Evolutionary conservation across 2,888 invertebrate species (phyloP).

Genomic region (Drosophila testacea): DNA sequence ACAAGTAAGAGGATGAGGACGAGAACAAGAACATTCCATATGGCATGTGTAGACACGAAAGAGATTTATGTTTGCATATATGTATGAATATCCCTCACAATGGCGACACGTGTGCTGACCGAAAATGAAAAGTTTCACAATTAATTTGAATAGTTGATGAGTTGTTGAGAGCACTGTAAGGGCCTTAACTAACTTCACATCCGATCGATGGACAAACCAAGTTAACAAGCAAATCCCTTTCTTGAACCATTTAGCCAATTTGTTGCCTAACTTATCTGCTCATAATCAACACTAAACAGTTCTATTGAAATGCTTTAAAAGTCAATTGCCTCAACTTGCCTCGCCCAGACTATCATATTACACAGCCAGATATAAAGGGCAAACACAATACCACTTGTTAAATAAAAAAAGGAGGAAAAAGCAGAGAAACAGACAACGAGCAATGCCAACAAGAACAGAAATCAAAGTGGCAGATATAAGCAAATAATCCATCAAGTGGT

Average conservation of each 20-base stretch:
- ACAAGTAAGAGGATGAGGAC: neutral
- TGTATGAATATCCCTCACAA: conserved; percentile 6
- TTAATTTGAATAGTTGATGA: conserved; percentile 71
- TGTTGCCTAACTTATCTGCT: conserved; percentile 14
- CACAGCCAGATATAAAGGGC: conserved; percentile 24
- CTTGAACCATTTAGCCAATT: conserved; percentile 10
- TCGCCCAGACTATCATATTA: conserved; percentile 50
- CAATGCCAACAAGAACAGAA: conserved; percentile 31
- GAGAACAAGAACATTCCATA: conserved; percentile 20
- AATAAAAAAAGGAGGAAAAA: neutral
- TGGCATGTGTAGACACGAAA: conserved; percentile 32
- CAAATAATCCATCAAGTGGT: conserved; percentile 82
- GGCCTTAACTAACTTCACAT: conserved; percentile 6
- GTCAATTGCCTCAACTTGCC: conserved; percentile 47
- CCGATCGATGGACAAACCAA: conserved; percentile 26
- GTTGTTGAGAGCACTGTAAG: conserved; percentile 8
- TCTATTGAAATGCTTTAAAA: conserved; percentile 51
- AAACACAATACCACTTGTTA: conserved; percentile 11
- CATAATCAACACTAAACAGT: conserved; percentile 27
- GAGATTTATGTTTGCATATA: conserved; percentile 54
- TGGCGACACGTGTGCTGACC: conserved; percentile 61
- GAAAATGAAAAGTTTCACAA: conserved; percentile 66
- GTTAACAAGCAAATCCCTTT: conserved; percentile 10
- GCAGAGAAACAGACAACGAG: neutral
- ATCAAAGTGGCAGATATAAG: conserved; percentile 66